These are phyloP conservation scores for Proterorhinus semilunaris DNA, from an alignment of 2,113 vertebrate genomes.

Conservation along the genomic window DNA sequence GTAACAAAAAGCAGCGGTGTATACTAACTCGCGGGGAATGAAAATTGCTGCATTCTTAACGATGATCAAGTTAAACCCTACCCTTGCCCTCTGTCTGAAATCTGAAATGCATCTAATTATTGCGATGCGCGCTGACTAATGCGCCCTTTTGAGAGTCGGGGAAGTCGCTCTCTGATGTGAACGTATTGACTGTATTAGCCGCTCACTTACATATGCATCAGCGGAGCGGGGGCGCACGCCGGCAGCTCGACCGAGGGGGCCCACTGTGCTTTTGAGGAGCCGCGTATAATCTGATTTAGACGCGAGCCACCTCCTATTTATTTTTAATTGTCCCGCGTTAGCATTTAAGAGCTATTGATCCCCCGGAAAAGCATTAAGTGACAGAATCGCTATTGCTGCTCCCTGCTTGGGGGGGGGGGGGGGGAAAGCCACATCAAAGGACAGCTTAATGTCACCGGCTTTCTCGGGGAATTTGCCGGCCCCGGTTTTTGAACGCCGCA, in stretches of 20 bases:
- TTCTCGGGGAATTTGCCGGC: constrained; percentile 97
- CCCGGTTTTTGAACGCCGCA: constrained; percentile 81
- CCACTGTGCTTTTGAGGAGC: constrained; percentile 82
- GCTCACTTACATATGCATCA: constrained; percentile 80
- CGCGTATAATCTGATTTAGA: constrained; percentile 82
- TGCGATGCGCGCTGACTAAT: constrained; percentile 12
- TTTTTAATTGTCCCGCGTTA: constrained; percentile 99
- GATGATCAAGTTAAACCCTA: too few species aligned
- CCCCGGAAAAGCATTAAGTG: constrained; percentile 94
- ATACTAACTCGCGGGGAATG: too few species aligned
- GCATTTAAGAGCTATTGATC: constrained; percentile 99
- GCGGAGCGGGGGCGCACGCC: constrained; percentile 69
- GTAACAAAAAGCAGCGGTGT: too few species aligned
- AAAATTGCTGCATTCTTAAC: too few species aligned
- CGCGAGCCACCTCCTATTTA: constrained; percentile 80
- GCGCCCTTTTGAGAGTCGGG: constrained; percentile 14
- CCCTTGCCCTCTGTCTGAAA: too few species aligned
- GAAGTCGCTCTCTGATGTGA: constrained; percentile 2
- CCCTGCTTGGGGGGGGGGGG: constrained; percentile 83
- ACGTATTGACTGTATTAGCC: constrained; percentile 37
- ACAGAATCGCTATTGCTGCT: constrained; percentile 97
- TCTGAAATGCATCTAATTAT: constrained; percentile 26
- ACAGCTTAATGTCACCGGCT: constrained; percentile 99
- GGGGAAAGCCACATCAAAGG: constrained; percentile 99
- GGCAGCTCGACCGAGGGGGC: constrained; percentile 74